Percentiles rank a stretch among this genome's conserved stretches.
Evolutionary conservation across 2,113 vertebrate species (phyloP).

Genomic region (Notechis scutatus): DNA sequence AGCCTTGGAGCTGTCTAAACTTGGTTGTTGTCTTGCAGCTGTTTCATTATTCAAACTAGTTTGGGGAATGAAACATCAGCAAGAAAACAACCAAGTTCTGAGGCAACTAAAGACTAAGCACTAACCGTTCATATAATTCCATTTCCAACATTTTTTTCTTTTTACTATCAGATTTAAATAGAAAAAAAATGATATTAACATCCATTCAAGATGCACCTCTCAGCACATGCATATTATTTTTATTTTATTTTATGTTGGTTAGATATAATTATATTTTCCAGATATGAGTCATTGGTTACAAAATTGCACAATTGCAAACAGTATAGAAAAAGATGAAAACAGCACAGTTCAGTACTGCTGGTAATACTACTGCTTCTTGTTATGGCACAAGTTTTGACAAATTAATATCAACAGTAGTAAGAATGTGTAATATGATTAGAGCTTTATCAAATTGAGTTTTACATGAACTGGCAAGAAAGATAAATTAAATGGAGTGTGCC

Average conservation of each 20-base stretch:
- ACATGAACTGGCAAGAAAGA: not conserved
- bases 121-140: not conserved
- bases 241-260: not conserved
- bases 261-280: not conserved
- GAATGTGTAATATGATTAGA: not conserved
- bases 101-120: not conserved
- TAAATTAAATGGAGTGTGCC: not conserved
- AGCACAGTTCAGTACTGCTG: not conserved
- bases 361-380: not conserved
- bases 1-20: too few relatives aligned
- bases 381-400: not conserved
- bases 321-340: not conserved
- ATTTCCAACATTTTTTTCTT: not conserved
- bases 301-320: not conserved
- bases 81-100: not conserved
- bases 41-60: not conserved
- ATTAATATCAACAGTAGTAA: not conserved
- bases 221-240: not conserved
- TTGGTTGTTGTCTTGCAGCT: too few relatives aligned
- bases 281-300: not conserved
- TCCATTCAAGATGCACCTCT: not conserved
- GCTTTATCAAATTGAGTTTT: not conserved
- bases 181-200: not conserved
- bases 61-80: not conserved
- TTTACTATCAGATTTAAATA: not conserved